Base-by-base conservation (phyloP, 2,888 invertebrate species). In the Bedellia somnulentella region DNA sequence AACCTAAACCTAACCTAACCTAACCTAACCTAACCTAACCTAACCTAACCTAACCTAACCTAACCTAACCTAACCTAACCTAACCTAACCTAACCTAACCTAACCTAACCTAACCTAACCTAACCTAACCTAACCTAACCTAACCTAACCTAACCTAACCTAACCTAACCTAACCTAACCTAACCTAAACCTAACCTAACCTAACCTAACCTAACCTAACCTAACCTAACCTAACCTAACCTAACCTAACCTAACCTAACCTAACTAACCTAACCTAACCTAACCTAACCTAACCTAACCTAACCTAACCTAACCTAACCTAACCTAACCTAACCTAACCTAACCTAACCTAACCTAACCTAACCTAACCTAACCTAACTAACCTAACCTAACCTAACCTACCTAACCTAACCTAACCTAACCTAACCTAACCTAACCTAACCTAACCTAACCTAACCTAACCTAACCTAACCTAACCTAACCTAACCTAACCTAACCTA, bases 241-340 rank as follows among this genome's bases (percentile, higher is more conserved):
- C 17, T 17, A 27, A 16, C 27, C 17, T 17, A 27, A 16, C 27
- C 17, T 17, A 27, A 16, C 27, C 17, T 17, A 27, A 16, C 27
- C 22, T 21, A 29, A 21, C 29, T 29, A 29, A 29, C 29, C 29
- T 29, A 29, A 29, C 29, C 31, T 18, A 26, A 31, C 26, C 27
- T 27, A 27, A 27, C 27, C 27, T 27, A 27, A 27, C 31, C 31
- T 31, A 31, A 31, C 31, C 31, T 31, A 31, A 31, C 31, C 31
- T 31, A 31, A 31, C 31, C 31, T 31, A 31, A 31, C 31, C 31
- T 31, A 31, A 31, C 31, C 31, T 31, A 31, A 31, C 31, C 31
- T 31, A 31, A 31, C 30, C 31, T 31, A 31, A 31, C 31, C 31
- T 31, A 31, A 31, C 31, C 26, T 29, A 29, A 29, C 29, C 29